Evolutionary conservation across 2,797 vertebrate species (phyloP).

Genomic region (Avahi laniger): DNA sequence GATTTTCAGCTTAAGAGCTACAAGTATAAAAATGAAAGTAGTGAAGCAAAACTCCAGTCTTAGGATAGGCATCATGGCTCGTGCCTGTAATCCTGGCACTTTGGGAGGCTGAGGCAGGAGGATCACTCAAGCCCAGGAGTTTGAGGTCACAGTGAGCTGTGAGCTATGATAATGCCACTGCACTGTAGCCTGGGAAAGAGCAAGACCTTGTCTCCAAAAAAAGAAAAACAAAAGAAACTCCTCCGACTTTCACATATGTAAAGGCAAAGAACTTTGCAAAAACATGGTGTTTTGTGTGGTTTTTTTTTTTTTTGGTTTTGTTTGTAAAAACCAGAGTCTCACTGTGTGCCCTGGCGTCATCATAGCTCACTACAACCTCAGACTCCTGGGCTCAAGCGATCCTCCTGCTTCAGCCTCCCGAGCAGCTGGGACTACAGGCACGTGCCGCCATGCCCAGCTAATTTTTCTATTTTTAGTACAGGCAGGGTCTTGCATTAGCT

Average conservation of each 20-base stretch:
- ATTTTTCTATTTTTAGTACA: no score
- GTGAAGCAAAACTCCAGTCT: background rate
- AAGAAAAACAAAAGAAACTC: background rate
- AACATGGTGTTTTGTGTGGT: background rate
- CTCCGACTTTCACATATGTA: background rate
- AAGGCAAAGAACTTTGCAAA: background rate
- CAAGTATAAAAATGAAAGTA: background rate
- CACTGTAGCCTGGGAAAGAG: background rate
- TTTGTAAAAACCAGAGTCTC: no score
- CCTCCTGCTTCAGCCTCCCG: no score
- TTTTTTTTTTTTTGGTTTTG: no score
- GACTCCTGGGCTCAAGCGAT: no score
- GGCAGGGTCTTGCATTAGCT: no score
- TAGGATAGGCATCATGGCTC: background rate
- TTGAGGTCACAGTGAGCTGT: background rate
- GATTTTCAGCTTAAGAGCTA: background rate
- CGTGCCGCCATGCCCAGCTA: no score
- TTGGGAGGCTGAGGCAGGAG: background rate
- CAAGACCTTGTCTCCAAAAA: background rate
- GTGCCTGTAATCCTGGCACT: background rate
- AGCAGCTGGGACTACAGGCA: no score
- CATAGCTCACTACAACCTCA: no score
- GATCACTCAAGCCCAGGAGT: background rate
- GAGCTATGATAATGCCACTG: background rate
- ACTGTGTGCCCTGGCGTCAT: no score